Percentiles rank a stretch among this genome's conserved stretches.
These are phyloP conservation scores for Polypedilum pembai DNA, from an alignment of 1,140 invertebrate species.

Conservation along the genomic window DNA sequence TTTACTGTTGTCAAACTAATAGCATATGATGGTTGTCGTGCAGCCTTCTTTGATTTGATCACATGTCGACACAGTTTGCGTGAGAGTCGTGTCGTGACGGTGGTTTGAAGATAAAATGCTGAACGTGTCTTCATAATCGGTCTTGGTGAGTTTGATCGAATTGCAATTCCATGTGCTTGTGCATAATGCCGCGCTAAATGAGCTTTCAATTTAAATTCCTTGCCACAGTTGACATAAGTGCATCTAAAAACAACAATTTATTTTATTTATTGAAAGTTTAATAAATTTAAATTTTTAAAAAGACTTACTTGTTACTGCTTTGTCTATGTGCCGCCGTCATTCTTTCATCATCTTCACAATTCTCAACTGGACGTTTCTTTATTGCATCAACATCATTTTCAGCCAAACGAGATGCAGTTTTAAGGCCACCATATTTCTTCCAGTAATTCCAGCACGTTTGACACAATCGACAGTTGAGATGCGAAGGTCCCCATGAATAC, in stretches of 20 bases:
- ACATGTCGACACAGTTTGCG: conserved; percentile 75
- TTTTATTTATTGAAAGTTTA: background rate
- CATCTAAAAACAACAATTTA: conserved; percentile 51
- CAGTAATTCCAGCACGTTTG: conserved; percentile 93
- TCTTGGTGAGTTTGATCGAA: conserved; percentile 66
- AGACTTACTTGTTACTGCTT: conserved; percentile 38
- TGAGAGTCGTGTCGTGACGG: conserved; percentile 78
- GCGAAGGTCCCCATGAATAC: conserved; percentile 91
- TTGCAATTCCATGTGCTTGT: conserved; percentile 72
- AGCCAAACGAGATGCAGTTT: conserved; percentile 55
- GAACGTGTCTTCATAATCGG: conserved; percentile 95
- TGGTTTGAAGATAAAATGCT: conserved; percentile 88
- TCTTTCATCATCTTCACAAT: conserved; percentile 46
- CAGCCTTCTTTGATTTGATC: conserved; percentile 74
- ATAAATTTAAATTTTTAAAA: background rate
- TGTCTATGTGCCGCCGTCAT: conserved; percentile 41
- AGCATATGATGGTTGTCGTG: conserved; percentile 77
- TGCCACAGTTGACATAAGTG: conserved; percentile 80
- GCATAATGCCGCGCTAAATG: conserved; percentile 88
- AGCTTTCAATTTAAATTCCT: conserved; percentile 90
- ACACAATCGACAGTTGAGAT: conserved; percentile 86
- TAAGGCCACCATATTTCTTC: conserved; percentile 97
- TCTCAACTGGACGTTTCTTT: conserved; percentile 49
- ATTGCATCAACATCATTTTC: conserved; percentile 47
- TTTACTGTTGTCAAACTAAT: conserved; percentile 79